phyloP scores from a whole-genome alignment of 1,140 invertebrate species.

The Drosophila fuyamai region DNA sequence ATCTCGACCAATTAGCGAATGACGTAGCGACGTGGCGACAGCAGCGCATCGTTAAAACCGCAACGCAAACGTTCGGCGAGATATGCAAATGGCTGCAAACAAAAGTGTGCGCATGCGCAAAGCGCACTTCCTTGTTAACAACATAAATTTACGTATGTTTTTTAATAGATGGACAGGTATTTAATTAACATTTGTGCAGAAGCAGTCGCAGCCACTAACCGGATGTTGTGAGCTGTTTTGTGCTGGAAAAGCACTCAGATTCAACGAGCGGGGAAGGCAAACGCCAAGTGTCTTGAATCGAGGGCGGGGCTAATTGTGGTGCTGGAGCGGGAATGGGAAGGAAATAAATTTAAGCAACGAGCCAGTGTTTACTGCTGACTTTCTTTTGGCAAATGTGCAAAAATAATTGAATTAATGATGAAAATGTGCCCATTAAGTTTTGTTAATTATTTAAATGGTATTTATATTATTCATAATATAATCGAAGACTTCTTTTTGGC shows the following conservation, averaged over 20 bases:
- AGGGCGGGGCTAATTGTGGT: conserved; percentile 28
- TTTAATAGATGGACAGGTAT: conserved; percentile 79
- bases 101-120: conserved; percentile 76
- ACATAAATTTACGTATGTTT: conserved; percentile 83
- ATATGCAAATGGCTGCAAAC: conserved; percentile 70
- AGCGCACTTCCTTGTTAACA: conserved; percentile 80
- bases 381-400: conserved; percentile 12
- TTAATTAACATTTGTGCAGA: conserved; percentile 75
- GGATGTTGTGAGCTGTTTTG: conserved; percentile 48
- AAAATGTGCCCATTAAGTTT: too few relatives aligned
- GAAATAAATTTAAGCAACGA: conserved; percentile 33
- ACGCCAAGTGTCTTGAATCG: conserved; percentile 21
- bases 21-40: conserved; percentile 73
- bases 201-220: conserved; percentile 48
- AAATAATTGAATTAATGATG: background rate
- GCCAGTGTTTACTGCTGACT: background rate
- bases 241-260: conserved; percentile 14
- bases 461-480: too few relatives aligned
- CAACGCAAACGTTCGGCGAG: conserved; percentile 58
- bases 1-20: conserved; percentile 79
- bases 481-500: too few relatives aligned
- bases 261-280: conserved; percentile 17
- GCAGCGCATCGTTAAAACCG: conserved; percentile 67
- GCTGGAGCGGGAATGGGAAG: conserved; percentile 10
- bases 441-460: too few relatives aligned